Evolutionary conservation across 2,113 vertebrate genomes (phyloP).

Genomic region (Heterotis niloticus): DNA sequence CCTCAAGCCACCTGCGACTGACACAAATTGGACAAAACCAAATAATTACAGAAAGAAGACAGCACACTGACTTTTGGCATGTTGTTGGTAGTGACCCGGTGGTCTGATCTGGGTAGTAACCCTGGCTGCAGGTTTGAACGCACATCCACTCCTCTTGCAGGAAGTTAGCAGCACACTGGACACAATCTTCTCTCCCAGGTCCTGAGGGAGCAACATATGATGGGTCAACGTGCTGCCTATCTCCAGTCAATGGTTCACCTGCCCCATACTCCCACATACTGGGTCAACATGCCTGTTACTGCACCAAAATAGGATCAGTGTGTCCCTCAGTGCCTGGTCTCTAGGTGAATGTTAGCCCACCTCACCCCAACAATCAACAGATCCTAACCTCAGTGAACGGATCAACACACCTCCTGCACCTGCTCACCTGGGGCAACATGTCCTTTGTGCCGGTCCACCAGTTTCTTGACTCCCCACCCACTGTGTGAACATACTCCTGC

Average conservation of each 20-base stretch:
- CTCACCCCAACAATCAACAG: too few relatives aligned
- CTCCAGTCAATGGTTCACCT: background rate
- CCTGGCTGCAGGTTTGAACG: slow-evolving; percentile 65
- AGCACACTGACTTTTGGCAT: slow-evolving; percentile 72
- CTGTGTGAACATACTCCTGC: too few relatives aligned
- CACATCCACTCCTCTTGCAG: slow-evolving; percentile 78
- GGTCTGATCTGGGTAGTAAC: slow-evolving; percentile 71
- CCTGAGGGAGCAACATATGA: slow-evolving; percentile 53
- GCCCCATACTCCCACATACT: background rate
- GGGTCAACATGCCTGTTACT: background rate
- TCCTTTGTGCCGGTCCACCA: too few relatives aligned
- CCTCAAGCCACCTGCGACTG: too few relatives aligned
- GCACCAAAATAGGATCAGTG: slow-evolving; percentile 7
- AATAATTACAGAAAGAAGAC: too few relatives aligned
- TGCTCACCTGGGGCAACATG: background rate
- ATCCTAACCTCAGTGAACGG: background rate
- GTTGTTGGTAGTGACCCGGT: slow-evolving; percentile 69
- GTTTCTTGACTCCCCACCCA: background rate
- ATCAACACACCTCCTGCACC: background rate
- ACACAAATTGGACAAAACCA: too few relatives aligned
- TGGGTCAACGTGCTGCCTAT: too few relatives aligned
- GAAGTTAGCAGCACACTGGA: slow-evolving; percentile 65
- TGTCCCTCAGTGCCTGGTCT: background rate
- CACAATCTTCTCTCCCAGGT: slow-evolving; percentile 68
- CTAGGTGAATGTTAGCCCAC: too few relatives aligned